These are phyloP conservation scores for Oceanites oceanicus DNA, from an alignment of 2,113 vertebrate genomes.

Conservation along the genomic window DNA sequence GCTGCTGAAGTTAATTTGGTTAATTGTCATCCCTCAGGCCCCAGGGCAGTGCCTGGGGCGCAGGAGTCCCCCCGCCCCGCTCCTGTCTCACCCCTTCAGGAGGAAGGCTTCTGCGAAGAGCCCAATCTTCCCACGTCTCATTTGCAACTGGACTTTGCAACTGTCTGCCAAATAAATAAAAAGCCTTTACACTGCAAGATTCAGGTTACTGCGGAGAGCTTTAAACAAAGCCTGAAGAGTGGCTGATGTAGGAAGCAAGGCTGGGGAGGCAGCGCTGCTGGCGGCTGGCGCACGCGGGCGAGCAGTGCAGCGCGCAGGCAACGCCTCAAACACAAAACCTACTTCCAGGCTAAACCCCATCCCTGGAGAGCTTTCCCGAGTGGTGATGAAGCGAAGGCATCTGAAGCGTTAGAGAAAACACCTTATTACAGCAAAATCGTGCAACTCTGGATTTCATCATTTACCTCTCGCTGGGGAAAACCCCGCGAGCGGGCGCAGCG, in stretches of 20 bases:
- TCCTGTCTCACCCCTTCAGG: background rate
- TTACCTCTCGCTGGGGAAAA: rapidly evolving
- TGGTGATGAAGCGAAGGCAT: background rate
- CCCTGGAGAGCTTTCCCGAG: background rate
- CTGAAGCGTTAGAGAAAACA: background rate
- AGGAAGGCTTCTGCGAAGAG: background rate
- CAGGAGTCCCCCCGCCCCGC: background rate
- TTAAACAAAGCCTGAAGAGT: background rate
- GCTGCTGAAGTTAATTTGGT: background rate
- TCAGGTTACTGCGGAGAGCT: background rate
- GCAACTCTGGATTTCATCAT: background rate
- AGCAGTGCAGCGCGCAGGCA: rapidly evolving
- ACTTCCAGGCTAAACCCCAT: background rate
- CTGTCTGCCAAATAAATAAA: background rate
- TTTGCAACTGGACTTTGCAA: background rate
- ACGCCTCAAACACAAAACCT: background rate
- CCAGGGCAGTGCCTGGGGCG: rapidly evolving
- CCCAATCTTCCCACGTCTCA: background rate
- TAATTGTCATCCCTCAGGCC: background rate
- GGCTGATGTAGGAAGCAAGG: background rate
- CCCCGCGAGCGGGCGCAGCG: rapidly evolving
- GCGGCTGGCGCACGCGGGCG: rapidly evolving
- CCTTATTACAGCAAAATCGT: background rate
- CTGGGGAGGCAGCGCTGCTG: background rate
- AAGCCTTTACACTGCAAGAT: background rate